Evolutionary conservation across 2,888 invertebrate genomes (phyloP), one percentile per base, ranked within the genome.

Genomic region (Plemyria rubiginata): DNA sequence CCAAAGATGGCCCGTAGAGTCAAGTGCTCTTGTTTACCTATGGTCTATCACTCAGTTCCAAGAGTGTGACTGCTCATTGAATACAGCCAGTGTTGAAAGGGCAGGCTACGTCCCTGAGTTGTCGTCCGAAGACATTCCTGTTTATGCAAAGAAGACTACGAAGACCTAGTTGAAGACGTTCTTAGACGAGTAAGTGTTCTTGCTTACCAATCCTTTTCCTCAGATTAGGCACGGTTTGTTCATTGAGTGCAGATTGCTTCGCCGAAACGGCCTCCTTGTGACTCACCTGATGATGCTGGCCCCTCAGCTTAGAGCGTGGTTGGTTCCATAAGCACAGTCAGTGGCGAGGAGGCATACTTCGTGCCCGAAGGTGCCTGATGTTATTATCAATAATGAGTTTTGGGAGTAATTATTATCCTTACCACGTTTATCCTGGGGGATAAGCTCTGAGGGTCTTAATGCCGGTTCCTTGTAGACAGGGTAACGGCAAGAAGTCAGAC

Each of bases 401-500:
- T 22, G 22, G 22, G 3, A 32, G 5, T 6, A 8, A 32, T 1
- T 32, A 8, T 43, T 43, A 1, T 2, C 6, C 89, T 88, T 70
- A 91, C 92, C 88, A 50, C 86, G 70, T 68, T 86, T 78, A 8
- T 77, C 94, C 66, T 94, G n/a, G n/a, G n/a, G n/a, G n/a, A n/a
- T 94, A 49, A 96, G 83, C 67, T 95, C 95, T 0, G 95, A 80
- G 12, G 95, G 95, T 69, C 94, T 93, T 11, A 96, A 0, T 32
- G 95, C 95, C 0, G 95, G 95, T 78, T 96, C 96, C 71, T 95
- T 95, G 3, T 95, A 80, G 48, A 95, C 94, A 55, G 93, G 95
- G 96, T 0, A 96, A 95, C 0, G 32, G 0, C 6, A 32, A 22
- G 22, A 22, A 22, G 22, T 1, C 22, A 22, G 22, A 96, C 90